Base-by-base conservation (phyloP, 2,797 vertebrate species). In the Microctenopoma stevenorrisi region DNA sequence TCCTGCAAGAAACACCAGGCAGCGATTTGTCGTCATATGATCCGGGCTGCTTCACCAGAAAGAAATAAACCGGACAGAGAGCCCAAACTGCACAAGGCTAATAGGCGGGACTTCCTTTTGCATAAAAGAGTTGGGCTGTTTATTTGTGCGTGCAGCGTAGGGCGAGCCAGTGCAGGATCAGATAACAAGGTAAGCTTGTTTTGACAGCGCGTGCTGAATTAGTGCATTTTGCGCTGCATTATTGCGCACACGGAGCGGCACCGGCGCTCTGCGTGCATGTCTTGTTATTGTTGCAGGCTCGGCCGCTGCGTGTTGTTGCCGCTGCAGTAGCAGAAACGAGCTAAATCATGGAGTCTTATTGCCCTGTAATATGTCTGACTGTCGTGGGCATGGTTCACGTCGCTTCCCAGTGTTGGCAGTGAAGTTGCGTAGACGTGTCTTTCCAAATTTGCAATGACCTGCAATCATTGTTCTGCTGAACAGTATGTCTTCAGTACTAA, bases 41-140 rank as follows among this genome's bases (percentile, higher is more conserved):
- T 50, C 71, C 16, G 3, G 11, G 25, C 47, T 14, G 40, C 4
- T 47, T 58, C 5, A 1, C 5, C 3, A 25, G 5, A 30, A 42
- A 54, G 14, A 49, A 52, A 33, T 60, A 66, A 60, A 38, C 55
- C 0, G 6, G 13, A 25, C 18, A n/a, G 26, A 16, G 25, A 13
- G 26, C 33, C 7, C 5, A 25, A 15, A 35, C 22, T 16, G 13
- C 52, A 33, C 46, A 71, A 12, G 67, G 38, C 54, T 50, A 7
- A 51, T n/a, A 86, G 91, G 90, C 90, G 86, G 90, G 88, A 89
- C 91, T 88, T 90, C 86, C 78, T 79, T 37, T 5, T 16, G 11
- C 54, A 43, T 5, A 64, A 26, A 55, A 68, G 7, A 22, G 71
- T 59, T 74, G 47, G 69, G 57, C 58, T 84, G 83, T 83, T 89